Evolutionary conservation across 2,888 invertebrate genomes (phyloP), one percentile per base, ranked within the genome.

Genomic region (Geotrupes spiniger): DNA sequence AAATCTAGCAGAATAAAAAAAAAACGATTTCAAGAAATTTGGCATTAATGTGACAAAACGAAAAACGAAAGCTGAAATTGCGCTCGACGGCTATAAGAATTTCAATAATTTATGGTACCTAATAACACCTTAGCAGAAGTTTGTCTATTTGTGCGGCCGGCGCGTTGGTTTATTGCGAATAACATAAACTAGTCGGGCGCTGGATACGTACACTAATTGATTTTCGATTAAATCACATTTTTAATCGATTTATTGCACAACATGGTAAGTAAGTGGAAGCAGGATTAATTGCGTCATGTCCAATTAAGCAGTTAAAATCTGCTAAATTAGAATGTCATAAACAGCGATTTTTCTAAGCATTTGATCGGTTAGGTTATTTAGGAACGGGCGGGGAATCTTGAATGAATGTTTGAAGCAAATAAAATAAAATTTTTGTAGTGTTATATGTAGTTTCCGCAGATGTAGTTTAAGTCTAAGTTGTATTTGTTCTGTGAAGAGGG

Each of bases 211-310:
- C 28, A 16, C 16, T 44, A 44, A 44, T 44, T 17, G 44, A 38
- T 38, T 44, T 37, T 37, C 37, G 28, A 44, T 44, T 42, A 42
- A 16, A 44, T 44, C 28, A 26, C 4, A 21, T 44, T 37, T 44
- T 37, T 44, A 38, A 44, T 38, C 11, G 11, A 42, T 9, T 16
- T 28, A 37, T 44, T 44, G 17, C 17, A 38, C n/a, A 44, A 44
- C 29, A 11, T 9, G 29, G 38, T 21, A 15, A 21, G 44, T 37
- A 44, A 36, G 36, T 28, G 37, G 27, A 26, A 27, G 44, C 38
- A 29, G 29, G 16, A 28, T 44, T 44, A 44, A 38, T 29, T 28
- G 36, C 44, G 17, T 26, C 14, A 44, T 28, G 28, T 36, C 11
- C 28, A 36, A 44, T 44, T 37, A 44, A 21, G 28, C 29, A 9